Evolutionary conservation across 2,113 vertebrate species (phyloP), one percentile per base, ranked within the genome.

Genomic region (Peromyscus maniculatus): DNA sequence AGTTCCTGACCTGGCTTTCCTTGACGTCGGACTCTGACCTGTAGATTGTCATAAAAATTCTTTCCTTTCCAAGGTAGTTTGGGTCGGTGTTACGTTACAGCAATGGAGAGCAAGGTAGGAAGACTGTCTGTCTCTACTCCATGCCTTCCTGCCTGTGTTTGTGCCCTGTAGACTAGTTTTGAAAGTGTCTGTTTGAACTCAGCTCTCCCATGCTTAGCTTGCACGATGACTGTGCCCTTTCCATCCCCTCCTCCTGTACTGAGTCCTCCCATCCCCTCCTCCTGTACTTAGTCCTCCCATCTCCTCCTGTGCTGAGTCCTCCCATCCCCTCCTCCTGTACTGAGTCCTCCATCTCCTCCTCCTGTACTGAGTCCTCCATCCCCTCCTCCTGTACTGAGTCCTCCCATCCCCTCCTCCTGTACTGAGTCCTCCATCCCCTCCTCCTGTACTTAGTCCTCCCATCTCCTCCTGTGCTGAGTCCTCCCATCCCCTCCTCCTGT

Each of bases 111-210:
- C 36, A 39, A 64, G 28, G 36, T 26, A 26, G n/a, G 57, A 59
- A 46, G 62, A 93, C 97, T 94, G 49, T 62, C 36, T 95, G 19
- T 93, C 80, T 89, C 67, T 91, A 24, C 71, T 80, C 87, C 49
- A 16, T 62, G 49, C 36, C 33, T 39, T 59, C 94, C 72, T 55
- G 49, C 33, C 49, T 95, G 55, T 86, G 62, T 96, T 62, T 92
- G 75, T 75, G 31, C 71, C 52, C 43, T 67, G 95, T 86, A 84
- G 93, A 88, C 91, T 69, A 92, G 86, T 71, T 33, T 74, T 31
- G 3, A 59, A 77, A 93, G 72, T 82, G 59, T 86, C 66, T 69
- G 62, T 86, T 66, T 69, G 57, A 88, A 55, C 9, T 43, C 26
- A 62, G 7, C 26, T n/a, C n/a, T 19, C 12, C 19, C 1, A 28